Evolutionary conservation across 2,888 invertebrate species (phyloP), one percentile per base, ranked within the genome.

Genomic region (Trypoxylon attenuatum): DNA sequence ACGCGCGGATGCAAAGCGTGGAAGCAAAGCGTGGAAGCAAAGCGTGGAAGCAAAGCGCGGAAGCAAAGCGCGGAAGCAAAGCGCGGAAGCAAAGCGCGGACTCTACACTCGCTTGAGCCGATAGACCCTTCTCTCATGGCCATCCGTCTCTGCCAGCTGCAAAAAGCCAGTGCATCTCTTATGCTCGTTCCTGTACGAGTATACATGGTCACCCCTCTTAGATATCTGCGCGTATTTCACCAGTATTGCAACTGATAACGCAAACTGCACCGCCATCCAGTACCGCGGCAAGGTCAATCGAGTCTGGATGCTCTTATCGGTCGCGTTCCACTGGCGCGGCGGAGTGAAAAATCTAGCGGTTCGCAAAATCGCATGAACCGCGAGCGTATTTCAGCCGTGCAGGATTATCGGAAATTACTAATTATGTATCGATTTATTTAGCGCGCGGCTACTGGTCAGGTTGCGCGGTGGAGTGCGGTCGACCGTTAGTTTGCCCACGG

Each of bases 401-500:
- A 5, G 38, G 41, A 55, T 62, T 53, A 60, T 58, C 57, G 50
- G 52, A 43, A 59, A 63, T 66, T 63, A 25, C 42, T 66, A 50
- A 66, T 51, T 53, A 39, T 41, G 42, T 29, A 15, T 45, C 57
- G 65, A 51, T 51, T 53, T 51, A 56, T 70, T 67, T 51, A 60
- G 15, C 38, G 16, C 6, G 3, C n/a, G n/a, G 16, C 19, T 33
- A 27, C 41, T 18, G 27, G 38, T n/a, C 4, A 5, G n/a, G n/a
- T n/a, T 46, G n/a, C 41, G 41, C 22, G 29, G 22, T 22, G 50
- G 49, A 56, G n/a, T n/a, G n/a, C n/a, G n/a, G n/a, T n/a, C n/a
- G 23, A 43, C 45, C 53, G 8, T 46, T 23, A 15, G 21, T 23
- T 27, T 16, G 33, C 16, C 16, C 27, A 33, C 33, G 33, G 33